Evolutionary conservation across 2,888 invertebrate genomes (phyloP).

Genomic region (Drosophila tanythrix): DNA sequence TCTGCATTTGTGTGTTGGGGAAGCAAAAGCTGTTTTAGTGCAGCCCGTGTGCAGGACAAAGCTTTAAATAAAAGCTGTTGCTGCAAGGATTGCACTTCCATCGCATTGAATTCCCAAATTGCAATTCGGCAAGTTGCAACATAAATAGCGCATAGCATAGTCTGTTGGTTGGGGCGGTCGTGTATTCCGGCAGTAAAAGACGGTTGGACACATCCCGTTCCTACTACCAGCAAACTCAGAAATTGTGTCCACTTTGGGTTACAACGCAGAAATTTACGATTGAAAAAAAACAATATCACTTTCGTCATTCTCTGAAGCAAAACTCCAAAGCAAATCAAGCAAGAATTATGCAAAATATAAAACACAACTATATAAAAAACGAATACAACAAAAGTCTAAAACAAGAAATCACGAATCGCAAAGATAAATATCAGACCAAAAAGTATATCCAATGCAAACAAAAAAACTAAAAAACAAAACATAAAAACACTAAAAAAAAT

Average conservation of each 20-base stretch:
- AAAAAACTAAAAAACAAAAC: slow-evolving; percentile 63
- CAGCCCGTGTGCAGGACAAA: slow-evolving; percentile 48
- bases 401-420: slow-evolving; percentile 69
- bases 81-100: slow-evolving; percentile 47
- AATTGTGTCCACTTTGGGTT: slow-evolving; percentile 76
- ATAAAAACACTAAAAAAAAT: slow-evolving; percentile 70
- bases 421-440: slow-evolving; percentile 75
- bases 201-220: slow-evolving; percentile 81
- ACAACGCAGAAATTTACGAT: slow-evolving; percentile 55
- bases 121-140: slow-evolving; percentile 32
- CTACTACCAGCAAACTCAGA: slow-evolving; percentile 57
- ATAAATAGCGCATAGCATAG: slow-evolving; percentile 56
- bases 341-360: slow-evolving; percentile 24
- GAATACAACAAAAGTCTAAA: slow-evolving; percentile 62
- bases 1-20: slow-evolving; percentile 1
- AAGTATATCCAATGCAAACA: slow-evolving; percentile 74
- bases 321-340: slow-evolving; percentile 22
- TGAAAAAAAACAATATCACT: slow-evolving; percentile 32
- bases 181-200: slow-evolving; percentile 71
- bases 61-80: slow-evolving; percentile 42
- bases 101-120: slow-evolving; percentile 68
- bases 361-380: slow-evolving; percentile 46
- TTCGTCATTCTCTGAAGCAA: slow-evolving; percentile 66
- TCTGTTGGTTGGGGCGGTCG: slow-evolving; percentile 70
- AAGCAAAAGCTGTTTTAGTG: slow-evolving; percentile 51